A percentile compares a stretch with the other conserved stretches of the same genome.
Conservation (phyloP, 2,888 invertebrate genomes). For the Sympetrum striolatum region DNA sequence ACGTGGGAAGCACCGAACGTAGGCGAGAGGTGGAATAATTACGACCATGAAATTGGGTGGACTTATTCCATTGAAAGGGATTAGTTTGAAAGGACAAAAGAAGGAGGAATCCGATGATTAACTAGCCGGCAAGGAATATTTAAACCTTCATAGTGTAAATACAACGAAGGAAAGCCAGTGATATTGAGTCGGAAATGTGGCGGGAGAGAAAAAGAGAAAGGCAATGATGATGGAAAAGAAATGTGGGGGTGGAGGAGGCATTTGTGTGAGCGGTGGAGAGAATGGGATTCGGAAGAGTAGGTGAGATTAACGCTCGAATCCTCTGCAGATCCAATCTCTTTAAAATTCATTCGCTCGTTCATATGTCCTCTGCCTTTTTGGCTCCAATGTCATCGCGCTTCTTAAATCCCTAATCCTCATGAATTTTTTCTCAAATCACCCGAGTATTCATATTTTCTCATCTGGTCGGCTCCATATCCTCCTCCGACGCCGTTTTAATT, state of each 20-base stretch:
- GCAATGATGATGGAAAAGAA: neutral
- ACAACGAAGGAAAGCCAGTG: too few relatives aligned
- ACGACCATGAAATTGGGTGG: too few relatives aligned
- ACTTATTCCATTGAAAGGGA: too few relatives aligned
- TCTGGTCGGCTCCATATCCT: neutral
- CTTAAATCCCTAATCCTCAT: neutral
- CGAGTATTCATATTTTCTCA: neutral
- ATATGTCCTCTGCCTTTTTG: neutral
- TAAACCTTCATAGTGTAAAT: too few relatives aligned
- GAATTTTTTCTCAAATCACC: neutral
- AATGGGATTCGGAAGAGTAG: neutral
- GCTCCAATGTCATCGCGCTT: neutral
- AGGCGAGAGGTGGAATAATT: too few relatives aligned
- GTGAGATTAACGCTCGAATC: neutral
- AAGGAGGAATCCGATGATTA: too few relatives aligned
- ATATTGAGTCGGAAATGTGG: neutral
- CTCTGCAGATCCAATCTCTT: neutral
- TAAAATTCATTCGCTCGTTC: neutral
- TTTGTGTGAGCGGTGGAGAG: too few relatives aligned
- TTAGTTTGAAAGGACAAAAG: too few relatives aligned
- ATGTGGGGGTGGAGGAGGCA: neutral
- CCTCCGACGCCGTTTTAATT: neutral
- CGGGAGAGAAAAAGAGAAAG: neutral
- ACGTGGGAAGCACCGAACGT: too few relatives aligned
- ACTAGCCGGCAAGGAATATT: too few relatives aligned